A percentile compares a stretch with the other conserved stretches of the same genome.
phyloP scores from a whole-genome alignment of 2,888 invertebrate genomes.

The Dicycla oo region DNA sequence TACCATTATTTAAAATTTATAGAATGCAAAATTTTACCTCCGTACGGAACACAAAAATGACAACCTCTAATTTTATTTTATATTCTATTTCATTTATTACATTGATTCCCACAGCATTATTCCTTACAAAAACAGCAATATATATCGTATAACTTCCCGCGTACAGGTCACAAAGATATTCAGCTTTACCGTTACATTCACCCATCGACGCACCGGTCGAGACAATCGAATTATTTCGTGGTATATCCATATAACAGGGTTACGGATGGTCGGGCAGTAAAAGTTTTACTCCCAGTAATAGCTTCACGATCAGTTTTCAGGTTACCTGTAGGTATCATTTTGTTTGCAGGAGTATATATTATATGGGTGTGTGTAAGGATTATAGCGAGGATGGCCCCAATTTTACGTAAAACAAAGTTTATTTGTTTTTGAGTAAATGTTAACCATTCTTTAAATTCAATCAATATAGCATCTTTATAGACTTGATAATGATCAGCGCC shows the following conservation, averaged over 20 bases:
- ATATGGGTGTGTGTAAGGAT: background rate
- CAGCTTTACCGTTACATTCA: slow-evolving; percentile 49
- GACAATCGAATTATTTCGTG: slow-evolving; percentile 67
- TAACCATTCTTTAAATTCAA: background rate
- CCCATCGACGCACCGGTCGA: slow-evolving; percentile 52
- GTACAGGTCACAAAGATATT: slow-evolving; percentile 35
- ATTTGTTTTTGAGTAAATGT: slow-evolving; percentile 1
- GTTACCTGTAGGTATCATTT: slow-evolving; percentile 12
- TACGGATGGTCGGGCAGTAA: slow-evolving; percentile 49
- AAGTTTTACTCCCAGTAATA: slow-evolving; percentile 53
- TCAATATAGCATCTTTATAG: background rate
- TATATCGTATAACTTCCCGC: background rate
- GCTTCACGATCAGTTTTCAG: slow-evolving; percentile 41
- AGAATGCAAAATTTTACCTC: background rate
- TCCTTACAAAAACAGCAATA: slow-evolving; percentile 29
- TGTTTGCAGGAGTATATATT: background rate
- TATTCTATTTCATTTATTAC: background rate
- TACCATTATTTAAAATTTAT: background rate
- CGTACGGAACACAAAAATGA: background rate
- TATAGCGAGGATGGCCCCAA: background rate
- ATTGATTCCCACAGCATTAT: background rate
- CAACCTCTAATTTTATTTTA: background rate
- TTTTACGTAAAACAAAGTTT: background rate
- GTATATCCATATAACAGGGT: slow-evolving; percentile 51
- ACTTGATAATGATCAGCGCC: background rate